Percentiles rank a stretch among this genome's conserved stretches.
Evolutionary conservation across 2,797 vertebrate genomes (phyloP).

Genomic region (Argentina silus): DNA sequence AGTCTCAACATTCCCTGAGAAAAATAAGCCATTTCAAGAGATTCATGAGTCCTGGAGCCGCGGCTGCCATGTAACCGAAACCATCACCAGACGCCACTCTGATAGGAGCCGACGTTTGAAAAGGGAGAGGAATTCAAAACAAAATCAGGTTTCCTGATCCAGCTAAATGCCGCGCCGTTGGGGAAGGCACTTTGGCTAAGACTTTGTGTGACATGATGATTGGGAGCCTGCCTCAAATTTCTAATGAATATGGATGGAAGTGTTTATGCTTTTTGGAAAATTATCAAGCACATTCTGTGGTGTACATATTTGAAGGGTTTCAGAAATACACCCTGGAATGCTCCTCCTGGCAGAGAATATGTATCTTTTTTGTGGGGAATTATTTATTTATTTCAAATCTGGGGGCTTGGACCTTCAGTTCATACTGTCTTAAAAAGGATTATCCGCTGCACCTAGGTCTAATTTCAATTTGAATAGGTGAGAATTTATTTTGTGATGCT

Average conservation of each 20-base stretch:
- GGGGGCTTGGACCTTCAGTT: slow-evolving; percentile 78
- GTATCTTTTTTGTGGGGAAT: slow-evolving; percentile 66
- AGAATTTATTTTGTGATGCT: slow-evolving; percentile 83
- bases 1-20: slow-evolving; percentile 64
- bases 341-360: slow-evolving; percentile 63
- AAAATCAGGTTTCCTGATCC: slow-evolving; percentile 79
- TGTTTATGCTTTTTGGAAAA: slow-evolving; percentile 73
- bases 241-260: slow-evolving; percentile 82
- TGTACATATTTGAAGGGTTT: slow-evolving; percentile 63
- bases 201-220: slow-evolving; percentile 79
- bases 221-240: slow-evolving; percentile 73
- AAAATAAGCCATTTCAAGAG: slow-evolving; percentile 79
- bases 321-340: slow-evolving; percentile 61
- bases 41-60: slow-evolving; percentile 66
- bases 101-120: slow-evolving; percentile 76
- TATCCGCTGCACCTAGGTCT: slow-evolving; percentile 83
- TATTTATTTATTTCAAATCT: slow-evolving; percentile 74
- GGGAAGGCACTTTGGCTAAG: slow-evolving; percentile 77
- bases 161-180: slow-evolving; percentile 72
- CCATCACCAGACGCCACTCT: slow-evolving; percentile 69
- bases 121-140: slow-evolving; percentile 75
- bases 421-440: slow-evolving; percentile 83
- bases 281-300: slow-evolving; percentile 69
- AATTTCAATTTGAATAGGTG: slow-evolving; percentile 88
- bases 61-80: slow-evolving; percentile 68